These are phyloP conservation scores for Coenonympha glycerion DNA, from an alignment of 2,888 invertebrate genomes.

Conservation along the genomic window DNA sequence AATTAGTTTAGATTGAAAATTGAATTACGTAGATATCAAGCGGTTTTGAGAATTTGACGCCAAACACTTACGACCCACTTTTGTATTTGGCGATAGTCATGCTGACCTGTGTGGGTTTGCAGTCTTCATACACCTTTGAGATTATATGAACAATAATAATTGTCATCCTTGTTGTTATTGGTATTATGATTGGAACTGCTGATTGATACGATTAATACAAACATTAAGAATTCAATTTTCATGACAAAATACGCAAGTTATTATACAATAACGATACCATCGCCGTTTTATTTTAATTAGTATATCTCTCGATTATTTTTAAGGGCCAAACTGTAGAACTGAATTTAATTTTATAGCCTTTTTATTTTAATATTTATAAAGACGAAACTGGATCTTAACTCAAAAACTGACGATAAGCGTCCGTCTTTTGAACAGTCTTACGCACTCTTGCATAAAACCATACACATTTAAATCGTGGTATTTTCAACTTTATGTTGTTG, in stretches of 20 bases:
- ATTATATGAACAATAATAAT: too few species aligned
- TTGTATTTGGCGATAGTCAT: too few species aligned
- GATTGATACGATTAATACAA: too few species aligned
- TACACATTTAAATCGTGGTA: not conserved
- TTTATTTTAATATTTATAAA: slow-evolving; percentile 31
- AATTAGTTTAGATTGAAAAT: too few species aligned
- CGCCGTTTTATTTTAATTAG: slow-evolving; percentile 18
- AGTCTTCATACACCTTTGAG: too few species aligned
- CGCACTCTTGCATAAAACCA: slow-evolving; percentile 20
- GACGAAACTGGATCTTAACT: slow-evolving; percentile 26
- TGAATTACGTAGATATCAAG: too few species aligned
- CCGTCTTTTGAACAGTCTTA: slow-evolving; percentile 23
- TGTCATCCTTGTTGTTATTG: too few species aligned
- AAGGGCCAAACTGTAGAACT: slow-evolving; percentile 15
- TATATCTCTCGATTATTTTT: slow-evolving; percentile 21
- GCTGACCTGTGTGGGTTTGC: too few species aligned
- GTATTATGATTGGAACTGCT: too few species aligned
- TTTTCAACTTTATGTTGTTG: slow-evolving; percentile 2
- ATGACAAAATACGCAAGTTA: slow-evolving; percentile 8
- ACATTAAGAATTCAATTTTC: not conserved
- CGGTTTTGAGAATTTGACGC: too few species aligned
- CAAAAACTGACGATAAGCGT: slow-evolving; percentile 29
- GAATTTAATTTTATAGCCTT: slow-evolving; percentile 24
- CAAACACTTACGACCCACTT: too few species aligned
- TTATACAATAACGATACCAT: slow-evolving; percentile 18